A percentile compares a stretch with the other conserved stretches of the same genome.
Conservation (phyloP, 1,140 invertebrate genomes). For the Caenorhabditis brenneri region DNA sequence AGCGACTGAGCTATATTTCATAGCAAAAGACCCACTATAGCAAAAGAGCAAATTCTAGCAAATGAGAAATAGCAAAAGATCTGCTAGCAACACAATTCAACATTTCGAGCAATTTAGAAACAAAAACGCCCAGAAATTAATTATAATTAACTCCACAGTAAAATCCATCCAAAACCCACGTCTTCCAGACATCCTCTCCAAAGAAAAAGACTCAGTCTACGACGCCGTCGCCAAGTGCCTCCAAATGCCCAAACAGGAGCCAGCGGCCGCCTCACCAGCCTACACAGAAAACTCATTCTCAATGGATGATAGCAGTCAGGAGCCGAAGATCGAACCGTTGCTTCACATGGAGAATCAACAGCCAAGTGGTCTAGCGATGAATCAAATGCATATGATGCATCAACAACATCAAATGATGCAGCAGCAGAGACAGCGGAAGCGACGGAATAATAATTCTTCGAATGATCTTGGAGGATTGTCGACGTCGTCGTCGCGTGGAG, state of each 20-base stretch:
- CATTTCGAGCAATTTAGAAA: neutral
- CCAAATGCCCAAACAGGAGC: neutral
- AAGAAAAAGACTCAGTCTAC: conserved; percentile 11
- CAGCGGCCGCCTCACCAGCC: neutral
- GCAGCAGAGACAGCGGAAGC: neutral
- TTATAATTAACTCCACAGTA: neutral
- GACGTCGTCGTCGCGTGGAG: neutral
- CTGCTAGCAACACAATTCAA: no score
- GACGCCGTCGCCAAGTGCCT: neutral
- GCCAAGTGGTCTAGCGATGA: neutral
- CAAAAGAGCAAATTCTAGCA: no score
- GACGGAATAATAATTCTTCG: conserved; percentile 9
- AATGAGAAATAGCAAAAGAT: no score
- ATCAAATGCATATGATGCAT: neutral
- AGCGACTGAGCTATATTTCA: no score
- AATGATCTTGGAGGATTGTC: no score
- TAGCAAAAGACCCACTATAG: no score
- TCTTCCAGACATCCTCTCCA: neutral
- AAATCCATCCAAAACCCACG: neutral
- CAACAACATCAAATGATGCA: neutral
- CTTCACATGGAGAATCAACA: neutral
- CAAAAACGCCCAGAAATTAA: neutral
- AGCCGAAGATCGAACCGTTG: neutral
- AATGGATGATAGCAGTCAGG: conserved; percentile 7
- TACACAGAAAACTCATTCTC: conserved; percentile 27